phyloP scores from a whole-genome alignment of 2,888 invertebrate species.

The Ephialtes manifestator region DNA sequence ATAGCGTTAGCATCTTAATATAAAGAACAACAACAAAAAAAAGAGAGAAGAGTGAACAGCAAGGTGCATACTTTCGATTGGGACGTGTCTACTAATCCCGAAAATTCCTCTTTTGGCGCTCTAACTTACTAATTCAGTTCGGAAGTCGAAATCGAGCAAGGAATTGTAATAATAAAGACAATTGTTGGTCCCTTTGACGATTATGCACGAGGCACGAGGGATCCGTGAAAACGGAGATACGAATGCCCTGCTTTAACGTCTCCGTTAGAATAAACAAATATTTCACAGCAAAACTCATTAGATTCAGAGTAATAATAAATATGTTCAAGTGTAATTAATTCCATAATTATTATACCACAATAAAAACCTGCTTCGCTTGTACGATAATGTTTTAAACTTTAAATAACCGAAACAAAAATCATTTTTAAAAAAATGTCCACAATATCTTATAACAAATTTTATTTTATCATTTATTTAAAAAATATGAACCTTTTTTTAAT shows the following conservation, averaged over 20 bases:
- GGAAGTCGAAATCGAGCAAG: constrained; percentile 37
- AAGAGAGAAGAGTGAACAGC: constrained; percentile 6
- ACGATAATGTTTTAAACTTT: too few relatives aligned
- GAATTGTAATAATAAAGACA: constrained; percentile 27
- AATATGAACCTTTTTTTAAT: too few relatives aligned
- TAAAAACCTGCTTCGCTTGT: too few relatives aligned
- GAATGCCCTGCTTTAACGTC: constrained; percentile 17
- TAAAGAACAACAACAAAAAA: not conserved
- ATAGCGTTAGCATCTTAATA: constrained; percentile 19
- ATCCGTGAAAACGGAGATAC: constrained; percentile 29
- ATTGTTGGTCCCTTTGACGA: constrained; percentile 48
- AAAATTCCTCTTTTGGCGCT: constrained; percentile 9
- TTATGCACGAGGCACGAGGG: constrained; percentile 55
- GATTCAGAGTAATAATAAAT: not conserved
- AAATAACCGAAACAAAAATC: too few relatives aligned
- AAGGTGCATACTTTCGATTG: constrained; percentile 42
- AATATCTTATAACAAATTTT: too few relatives aligned
- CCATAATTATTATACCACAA: too few relatives aligned
- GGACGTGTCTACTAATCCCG: constrained; percentile 18
- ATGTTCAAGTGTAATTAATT: not conserved
- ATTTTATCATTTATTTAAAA: too few relatives aligned
- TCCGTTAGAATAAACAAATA: not conserved
- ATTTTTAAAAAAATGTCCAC: too few relatives aligned
- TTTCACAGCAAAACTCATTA: not conserved
- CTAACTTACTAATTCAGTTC: constrained; percentile 16